Evolutionary conservation across 2,797 vertebrate genomes (phyloP), one percentile per base, ranked within the genome.

Genomic region (Anisognathus igniventris): DNA sequence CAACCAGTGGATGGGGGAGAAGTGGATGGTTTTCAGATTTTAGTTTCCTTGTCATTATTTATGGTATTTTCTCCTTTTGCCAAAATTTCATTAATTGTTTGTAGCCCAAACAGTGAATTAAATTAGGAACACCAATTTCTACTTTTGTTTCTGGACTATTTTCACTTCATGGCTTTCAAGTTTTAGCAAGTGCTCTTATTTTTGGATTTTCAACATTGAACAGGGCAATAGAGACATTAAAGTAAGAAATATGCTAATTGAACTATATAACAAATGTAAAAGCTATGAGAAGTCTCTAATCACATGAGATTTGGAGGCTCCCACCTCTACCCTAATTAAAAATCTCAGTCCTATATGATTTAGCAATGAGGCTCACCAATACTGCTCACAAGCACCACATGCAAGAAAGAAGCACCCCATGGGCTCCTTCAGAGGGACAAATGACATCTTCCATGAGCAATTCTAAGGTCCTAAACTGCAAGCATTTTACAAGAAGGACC

Each of bases 161-260:
- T 91, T 92, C 31, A 37, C 15, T 71, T 82, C 12, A 25, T 11
- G 15, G 39, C 22, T 88, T 94, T 80, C 53, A 86, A 50, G 35
- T 85, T 85, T 66, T 58, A 91, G 33, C 17, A 74, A 83, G 47
- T 48, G 27, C 19, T 80, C 45, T 44, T 78, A 21, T 67, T 93
- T 86, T 77, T 65, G 35, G 28, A 76, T 91, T 94, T 94, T 81
- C 20, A 60, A 81, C 37, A 31, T 31, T 50, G 62, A 85, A 88
- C n/a, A 64, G 62, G 54, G 85, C 56, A 88, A 93, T 56, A 86
- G 37, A 88, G 86, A 73, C 71, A 90, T 91, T 90, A 84, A 93
- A 92, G 81, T 65, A 91, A 88, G 66, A 92, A 93, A 91, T 92
- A 93, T 50, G 82, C 47, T 93, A 96, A 95, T 77, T 91, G 35